Conservation (phyloP, 1,140 invertebrate species). For the Cepaea nemoralis region DNA sequence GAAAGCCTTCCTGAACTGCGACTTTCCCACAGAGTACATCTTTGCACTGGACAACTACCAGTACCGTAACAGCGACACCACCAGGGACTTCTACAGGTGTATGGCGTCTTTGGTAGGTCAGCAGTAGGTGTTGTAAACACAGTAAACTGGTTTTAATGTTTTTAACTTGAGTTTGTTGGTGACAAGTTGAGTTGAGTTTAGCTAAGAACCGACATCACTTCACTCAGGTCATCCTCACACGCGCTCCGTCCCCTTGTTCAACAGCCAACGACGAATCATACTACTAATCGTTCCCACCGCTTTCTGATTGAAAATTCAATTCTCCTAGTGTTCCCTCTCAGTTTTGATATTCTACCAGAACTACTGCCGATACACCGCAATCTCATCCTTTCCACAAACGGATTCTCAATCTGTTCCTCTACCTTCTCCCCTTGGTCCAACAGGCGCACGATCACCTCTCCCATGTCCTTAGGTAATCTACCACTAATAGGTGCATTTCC, state of each 20-base stretch:
- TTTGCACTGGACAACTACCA: constrained; percentile 1
- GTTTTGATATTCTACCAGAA: too few species aligned
- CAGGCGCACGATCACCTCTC: too few species aligned
- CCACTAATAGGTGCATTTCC: too few species aligned
- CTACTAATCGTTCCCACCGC: not conserved
- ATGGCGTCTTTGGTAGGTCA: not conserved
- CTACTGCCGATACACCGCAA: too few species aligned
- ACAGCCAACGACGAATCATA: not conserved
- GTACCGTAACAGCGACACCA: not conserved
- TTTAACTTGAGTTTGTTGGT: not conserved
- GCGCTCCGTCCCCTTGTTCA: not conserved
- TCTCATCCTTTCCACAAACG: too few species aligned
- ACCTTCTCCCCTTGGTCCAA: too few species aligned
- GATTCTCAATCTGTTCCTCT: too few species aligned
- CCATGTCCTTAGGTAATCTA: too few species aligned
- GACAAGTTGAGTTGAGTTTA: not conserved
- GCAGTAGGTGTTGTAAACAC: not conserved
- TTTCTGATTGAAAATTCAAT: too few species aligned
- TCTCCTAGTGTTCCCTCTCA: too few species aligned
- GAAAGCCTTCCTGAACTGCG: not conserved
- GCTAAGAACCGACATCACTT: not conserved
- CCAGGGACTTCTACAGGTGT: constrained; percentile 13
- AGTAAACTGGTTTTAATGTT: not conserved
- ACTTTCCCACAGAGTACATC: not conserved
- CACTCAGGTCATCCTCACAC: not conserved